Conservation (phyloP, 2,113 vertebrate genomes). For the Redunca redunca region DNA sequence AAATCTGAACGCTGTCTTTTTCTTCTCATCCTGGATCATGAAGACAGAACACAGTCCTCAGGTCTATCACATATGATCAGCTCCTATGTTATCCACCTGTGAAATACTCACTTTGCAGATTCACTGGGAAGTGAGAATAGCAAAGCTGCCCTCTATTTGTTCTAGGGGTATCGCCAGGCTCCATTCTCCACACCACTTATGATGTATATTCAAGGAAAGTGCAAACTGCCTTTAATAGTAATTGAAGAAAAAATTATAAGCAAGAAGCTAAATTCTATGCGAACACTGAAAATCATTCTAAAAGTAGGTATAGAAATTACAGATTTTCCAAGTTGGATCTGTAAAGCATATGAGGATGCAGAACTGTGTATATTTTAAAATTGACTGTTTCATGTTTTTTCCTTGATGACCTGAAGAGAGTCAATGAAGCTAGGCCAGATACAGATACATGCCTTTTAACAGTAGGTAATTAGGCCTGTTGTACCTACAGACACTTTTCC, state of each 20-base stretch:
- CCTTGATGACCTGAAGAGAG: background rate
- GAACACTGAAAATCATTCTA: background rate
- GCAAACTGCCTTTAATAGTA: slow-evolving; percentile 1
- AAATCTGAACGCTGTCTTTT: background rate
- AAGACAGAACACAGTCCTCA: background rate
- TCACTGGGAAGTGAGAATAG: background rate
- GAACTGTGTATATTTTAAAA: slow-evolving; percentile 11
- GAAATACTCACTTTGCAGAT: background rate
- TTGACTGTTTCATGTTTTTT: background rate
- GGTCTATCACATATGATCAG: background rate
- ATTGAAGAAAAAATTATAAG: background rate
- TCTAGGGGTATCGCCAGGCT: too few species aligned
- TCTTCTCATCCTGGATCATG: background rate
- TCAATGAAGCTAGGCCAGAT: background rate
- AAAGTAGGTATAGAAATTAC: background rate
- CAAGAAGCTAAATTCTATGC: slow-evolving; percentile 14
- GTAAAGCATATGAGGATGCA: background rate
- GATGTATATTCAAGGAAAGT: background rate
- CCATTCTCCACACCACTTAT: background rate
- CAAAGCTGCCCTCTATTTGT: background rate
- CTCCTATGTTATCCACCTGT: background rate
- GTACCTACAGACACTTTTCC: background rate
- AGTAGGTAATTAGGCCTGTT: background rate
- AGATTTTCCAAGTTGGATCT: background rate
- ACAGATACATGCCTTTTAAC: background rate